Conservation (phyloP, 2,888 invertebrate species). For the Odontomyia ornata region DNA sequence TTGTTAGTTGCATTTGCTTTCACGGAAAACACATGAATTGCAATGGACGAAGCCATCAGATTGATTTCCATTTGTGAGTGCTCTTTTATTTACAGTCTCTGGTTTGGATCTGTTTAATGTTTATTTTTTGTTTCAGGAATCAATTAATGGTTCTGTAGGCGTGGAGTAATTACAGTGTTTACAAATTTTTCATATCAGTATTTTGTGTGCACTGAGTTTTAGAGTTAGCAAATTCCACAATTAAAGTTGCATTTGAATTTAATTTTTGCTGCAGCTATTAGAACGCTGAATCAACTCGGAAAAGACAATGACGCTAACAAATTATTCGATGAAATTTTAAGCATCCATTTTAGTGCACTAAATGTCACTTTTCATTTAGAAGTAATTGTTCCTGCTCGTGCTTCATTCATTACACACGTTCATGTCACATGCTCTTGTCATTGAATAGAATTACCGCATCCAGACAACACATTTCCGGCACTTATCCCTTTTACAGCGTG, state of each 20-base stretch:
- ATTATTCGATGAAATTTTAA: background rate
- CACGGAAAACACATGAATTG: background rate
- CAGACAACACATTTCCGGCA: conserved; percentile 20
- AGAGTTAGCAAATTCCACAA: too few relatives aligned
- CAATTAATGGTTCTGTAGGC: too few relatives aligned
- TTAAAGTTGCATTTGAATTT: too few relatives aligned
- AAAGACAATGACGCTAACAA: background rate
- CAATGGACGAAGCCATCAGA: background rate
- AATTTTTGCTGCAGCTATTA: background rate
- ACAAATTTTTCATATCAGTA: too few relatives aligned
- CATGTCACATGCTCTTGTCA: background rate
- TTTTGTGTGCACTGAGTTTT: too few relatives aligned
- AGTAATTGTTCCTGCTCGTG: background rate
- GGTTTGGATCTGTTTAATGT: background rate
- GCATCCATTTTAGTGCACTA: background rate
- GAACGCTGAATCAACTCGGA: background rate
- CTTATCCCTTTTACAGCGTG: conserved; percentile 12
- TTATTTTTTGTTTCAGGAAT: too few relatives aligned
- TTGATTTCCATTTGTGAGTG: conserved; percentile 6
- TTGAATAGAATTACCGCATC: conserved; percentile 18
- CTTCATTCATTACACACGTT: background rate
- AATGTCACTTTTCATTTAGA: conserved; percentile 18
- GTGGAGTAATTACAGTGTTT: too few relatives aligned
- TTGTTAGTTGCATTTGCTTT: background rate
- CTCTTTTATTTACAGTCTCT: background rate